A percentile compares a stretch with the other conserved stretches of the same genome.
phyloP scores from a whole-genome alignment of 2,113 vertebrate genomes.

The Astur gentilis region DNA sequence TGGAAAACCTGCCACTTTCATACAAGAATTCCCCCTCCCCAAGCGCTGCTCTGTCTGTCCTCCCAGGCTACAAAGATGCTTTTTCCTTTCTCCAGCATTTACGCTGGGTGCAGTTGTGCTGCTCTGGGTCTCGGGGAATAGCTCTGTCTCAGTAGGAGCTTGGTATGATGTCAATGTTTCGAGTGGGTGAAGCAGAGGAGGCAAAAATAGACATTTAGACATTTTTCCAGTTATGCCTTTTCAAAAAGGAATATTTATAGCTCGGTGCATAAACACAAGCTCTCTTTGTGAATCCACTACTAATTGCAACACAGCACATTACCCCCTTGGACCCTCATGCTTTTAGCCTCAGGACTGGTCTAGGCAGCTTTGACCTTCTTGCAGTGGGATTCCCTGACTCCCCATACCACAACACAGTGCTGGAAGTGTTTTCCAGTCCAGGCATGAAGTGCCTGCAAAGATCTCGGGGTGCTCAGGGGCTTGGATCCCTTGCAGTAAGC shows the following conservation, averaged over 20 bases:
- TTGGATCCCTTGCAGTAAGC: neutral
- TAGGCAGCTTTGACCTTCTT: neutral
- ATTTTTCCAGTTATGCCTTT: constrained; percentile 70
- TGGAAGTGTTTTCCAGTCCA: neutral
- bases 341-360: neutral
- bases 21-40: neutral
- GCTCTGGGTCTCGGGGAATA: neutral
- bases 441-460: rapidly evolving
- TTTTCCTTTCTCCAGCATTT: neutral
- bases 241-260: constrained; percentile 62
- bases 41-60: neutral
- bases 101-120: neutral
- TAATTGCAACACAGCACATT: neutral
- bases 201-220: constrained; percentile 74
- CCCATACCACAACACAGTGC: neutral
- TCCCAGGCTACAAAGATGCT: neutral
- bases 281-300: constrained; percentile 52
- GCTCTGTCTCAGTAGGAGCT: constrained; percentile 64
- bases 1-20: neutral
- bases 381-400: neutral
- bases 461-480: rapidly evolving
- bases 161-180: constrained; percentile 82
- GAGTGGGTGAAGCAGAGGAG: constrained; percentile 77
- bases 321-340: rapidly evolving
- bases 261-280: constrained; percentile 43